Evolutionary conservation across 2,797 vertebrate genomes (phyloP).

Genomic region (Sus cebifrons): DNA sequence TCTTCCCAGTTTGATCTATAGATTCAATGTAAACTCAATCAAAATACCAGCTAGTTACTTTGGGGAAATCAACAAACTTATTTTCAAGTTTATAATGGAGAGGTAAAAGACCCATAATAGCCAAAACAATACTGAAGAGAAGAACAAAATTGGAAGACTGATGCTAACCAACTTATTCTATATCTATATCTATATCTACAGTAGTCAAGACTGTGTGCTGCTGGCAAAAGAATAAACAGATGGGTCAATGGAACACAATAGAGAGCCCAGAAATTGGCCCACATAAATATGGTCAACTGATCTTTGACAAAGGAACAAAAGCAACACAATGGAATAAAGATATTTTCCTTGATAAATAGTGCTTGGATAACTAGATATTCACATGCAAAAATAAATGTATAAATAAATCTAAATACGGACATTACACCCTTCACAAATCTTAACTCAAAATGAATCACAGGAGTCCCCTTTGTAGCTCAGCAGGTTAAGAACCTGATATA

Average conservation of each 20-base stretch:
- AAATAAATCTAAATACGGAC: background rate
- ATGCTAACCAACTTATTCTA: background rate
- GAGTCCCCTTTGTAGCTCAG: no score
- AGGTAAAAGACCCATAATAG: background rate
- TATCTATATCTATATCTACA: fast-evolving
- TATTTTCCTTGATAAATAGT: background rate
- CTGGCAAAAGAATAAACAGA: background rate
- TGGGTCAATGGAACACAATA: background rate
- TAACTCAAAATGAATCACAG: background rate
- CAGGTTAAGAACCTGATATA: no score
- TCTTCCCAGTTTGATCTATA: background rate
- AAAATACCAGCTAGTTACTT: background rate
- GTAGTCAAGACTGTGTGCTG: background rate
- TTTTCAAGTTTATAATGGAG: background rate
- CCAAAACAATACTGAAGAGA: background rate
- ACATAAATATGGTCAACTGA: background rate
- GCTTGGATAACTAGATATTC: background rate
- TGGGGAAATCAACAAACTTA: background rate
- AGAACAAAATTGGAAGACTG: background rate
- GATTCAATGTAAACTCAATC: background rate
- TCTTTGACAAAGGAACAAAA: background rate
- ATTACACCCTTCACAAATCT: background rate
- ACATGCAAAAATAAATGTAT: background rate
- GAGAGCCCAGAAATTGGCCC: background rate
- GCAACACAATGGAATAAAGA: background rate